Evolutionary conservation across 2,888 invertebrate species (phyloP), one percentile per base, ranked within the genome.

Genomic region (Argynnis bischoffii): DNA sequence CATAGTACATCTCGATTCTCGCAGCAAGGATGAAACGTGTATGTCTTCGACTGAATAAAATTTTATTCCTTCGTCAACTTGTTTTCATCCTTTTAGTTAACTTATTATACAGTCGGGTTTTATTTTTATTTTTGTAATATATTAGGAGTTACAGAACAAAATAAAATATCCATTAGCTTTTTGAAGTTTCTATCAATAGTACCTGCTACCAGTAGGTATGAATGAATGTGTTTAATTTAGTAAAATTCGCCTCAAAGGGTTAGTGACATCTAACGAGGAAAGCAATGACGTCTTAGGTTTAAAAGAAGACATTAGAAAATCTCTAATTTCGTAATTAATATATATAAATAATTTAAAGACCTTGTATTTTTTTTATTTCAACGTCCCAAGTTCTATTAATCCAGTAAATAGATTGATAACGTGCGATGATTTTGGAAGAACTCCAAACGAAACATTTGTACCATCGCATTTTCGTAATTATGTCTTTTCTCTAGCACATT

Each of bases 361-460:
- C 61, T 61, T 18, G 61, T 61, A 15, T 13, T 63, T 54, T 63
- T 18, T 67, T 65, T 65, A 56, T 63, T 51, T 41, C 46, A 63
- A 63, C 26, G 35, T 55, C 61, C 51, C 55, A 48, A 66, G n/a
- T 69, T 69, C 68, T 82, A 88, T 89, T 89, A 90, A 90, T 89
- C 85, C 85, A 82, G 79, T 81, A 84, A 85, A 86, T 84, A 88
- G 84, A 79, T 82, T 86, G 86, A 84, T 86, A 86, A 84, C 77
- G 80, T 81, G 79, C 83, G 71, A 80, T 81, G 79, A 80, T 79
- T 85, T 90, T 92, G 92, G 92, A 91, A 78, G 86, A 80, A 80
- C 78, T 91, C 92, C 92, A 92, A 92, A 82, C 78, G 82, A 85
- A 87, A 87, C 85, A 85, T 82, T 85, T 83, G 83, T 85, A 85